Conservation (phyloP, 2,888 invertebrate genomes). For the Dioctria rufipes region DNA sequence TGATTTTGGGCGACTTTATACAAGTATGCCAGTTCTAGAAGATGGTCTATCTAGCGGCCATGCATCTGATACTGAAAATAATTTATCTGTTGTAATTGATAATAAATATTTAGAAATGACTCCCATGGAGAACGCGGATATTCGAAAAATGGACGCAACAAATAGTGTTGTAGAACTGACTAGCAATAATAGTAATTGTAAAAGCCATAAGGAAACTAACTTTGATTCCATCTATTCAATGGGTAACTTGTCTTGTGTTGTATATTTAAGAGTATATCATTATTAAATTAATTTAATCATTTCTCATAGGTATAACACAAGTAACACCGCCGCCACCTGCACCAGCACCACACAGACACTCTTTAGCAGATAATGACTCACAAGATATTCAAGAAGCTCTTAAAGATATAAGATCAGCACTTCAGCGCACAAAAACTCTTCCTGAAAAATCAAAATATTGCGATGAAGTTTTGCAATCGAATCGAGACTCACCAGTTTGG, state of each 20-base stretch:
- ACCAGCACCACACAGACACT: slow-evolving; percentile 76
- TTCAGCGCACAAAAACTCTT: slow-evolving; percentile 74
- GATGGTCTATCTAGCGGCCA: slow-evolving; percentile 96
- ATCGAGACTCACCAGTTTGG: slow-evolving; percentile 70
- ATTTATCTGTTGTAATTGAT: slow-evolving; percentile 69
- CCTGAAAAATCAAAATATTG: slow-evolving; percentile 68
- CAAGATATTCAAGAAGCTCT: slow-evolving; percentile 76
- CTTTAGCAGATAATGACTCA: slow-evolving; percentile 72
- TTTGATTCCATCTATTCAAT: slow-evolving; percentile 67
- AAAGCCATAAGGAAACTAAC: slow-evolving; percentile 58
- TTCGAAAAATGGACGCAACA: slow-evolving; percentile 49
- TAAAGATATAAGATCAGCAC: slow-evolving; percentile 86
- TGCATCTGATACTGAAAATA: slow-evolving; percentile 92
- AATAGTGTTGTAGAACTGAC: slow-evolving; percentile 54
- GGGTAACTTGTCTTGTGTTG: slow-evolving; percentile 60
- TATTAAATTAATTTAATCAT: slow-evolving; percentile 10
- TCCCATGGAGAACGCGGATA: slow-evolving; percentile 57
- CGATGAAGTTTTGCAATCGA: slow-evolving; percentile 67
- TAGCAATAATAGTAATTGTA: slow-evolving; percentile 55
- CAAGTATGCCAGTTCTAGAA: slow-evolving; percentile 91
- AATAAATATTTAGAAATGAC: slow-evolving; percentile 61
- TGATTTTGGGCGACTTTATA: slow-evolving; percentile 78
- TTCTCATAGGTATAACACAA: slow-evolving; percentile 60
- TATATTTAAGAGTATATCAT: not conserved
- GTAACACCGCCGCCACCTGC: slow-evolving; percentile 80